phyloP scores from a whole-genome alignment of 2,888 invertebrate species.

The Pterostichus madidus region DNA sequence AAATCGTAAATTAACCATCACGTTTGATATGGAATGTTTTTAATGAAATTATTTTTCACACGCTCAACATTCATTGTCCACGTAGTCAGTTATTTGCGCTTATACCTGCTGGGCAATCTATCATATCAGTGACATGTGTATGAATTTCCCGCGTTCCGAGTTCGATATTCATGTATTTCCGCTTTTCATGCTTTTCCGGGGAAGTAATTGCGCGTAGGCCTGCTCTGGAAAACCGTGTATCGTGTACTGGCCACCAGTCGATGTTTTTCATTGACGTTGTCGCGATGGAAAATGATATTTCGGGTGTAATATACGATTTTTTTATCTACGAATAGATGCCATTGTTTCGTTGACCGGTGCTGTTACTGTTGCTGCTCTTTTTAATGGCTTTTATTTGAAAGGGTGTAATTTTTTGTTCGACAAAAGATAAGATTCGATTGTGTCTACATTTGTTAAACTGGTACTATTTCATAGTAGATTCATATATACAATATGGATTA shows the following conservation, averaged over 20 bases:
- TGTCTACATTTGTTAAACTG: no score
- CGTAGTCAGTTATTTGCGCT: slow-evolving; percentile 71
- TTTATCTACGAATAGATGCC: not conserved
- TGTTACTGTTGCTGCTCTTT: not conserved
- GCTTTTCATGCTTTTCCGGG: slow-evolving; percentile 40
- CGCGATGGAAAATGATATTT: slow-evolving; percentile 3
- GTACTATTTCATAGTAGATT: no score
- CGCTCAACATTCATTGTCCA: slow-evolving; percentile 60
- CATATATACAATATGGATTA: no score
- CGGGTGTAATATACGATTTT: not conserved
- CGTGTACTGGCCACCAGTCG: not conserved
- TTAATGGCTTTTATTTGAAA: not conserved
- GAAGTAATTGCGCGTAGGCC: slow-evolving; percentile 67
- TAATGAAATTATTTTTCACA: slow-evolving; percentile 52
- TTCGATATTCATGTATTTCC: slow-evolving; percentile 52
- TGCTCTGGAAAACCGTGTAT: slow-evolving; percentile 59
- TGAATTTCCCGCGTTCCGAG: slow-evolving; percentile 75
- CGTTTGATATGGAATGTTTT: slow-evolving; percentile 55
- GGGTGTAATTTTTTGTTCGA: no score
- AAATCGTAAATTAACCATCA: slow-evolving; percentile 58
- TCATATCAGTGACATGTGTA: slow-evolving; percentile 75
- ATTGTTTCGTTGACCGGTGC: no score
- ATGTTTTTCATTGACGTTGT: slow-evolving; percentile 1
- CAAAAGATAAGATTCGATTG: no score
- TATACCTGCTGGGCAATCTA: slow-evolving; percentile 75